Conservation (phyloP, 2,888 invertebrate genomes). For the Lapara coniferarum region DNA sequence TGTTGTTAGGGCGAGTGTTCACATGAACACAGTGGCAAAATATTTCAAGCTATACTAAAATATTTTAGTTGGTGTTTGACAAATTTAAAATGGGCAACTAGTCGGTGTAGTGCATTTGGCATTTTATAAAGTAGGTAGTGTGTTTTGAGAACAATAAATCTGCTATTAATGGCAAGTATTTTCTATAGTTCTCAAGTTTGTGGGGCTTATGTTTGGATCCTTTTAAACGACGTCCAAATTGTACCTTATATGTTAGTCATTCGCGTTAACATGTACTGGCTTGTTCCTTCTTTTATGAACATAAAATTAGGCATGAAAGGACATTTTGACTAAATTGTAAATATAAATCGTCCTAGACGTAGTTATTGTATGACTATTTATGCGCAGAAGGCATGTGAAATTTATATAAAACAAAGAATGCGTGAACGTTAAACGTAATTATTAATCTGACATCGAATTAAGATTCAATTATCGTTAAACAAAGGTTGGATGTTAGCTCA, state of each 20-base stretch:
- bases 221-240: too few relatives aligned
- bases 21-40: too few relatives aligned
- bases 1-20: too few relatives aligned
- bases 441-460: not conserved
- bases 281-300: constrained; percentile 7
- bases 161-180: too few relatives aligned
- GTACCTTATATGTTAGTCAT: too few relatives aligned
- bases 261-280: not conserved
- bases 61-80: not conserved
- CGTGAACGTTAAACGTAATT: constrained; percentile 2
- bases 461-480: not conserved
- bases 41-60: not conserved
- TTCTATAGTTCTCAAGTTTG: too few relatives aligned
- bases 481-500: not conserved
- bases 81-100: too few relatives aligned
- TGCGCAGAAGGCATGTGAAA: not conserved
- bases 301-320: not conserved
- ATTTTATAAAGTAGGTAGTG: too few relatives aligned
- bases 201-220: too few relatives aligned
- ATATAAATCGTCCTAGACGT: constrained; percentile 5
- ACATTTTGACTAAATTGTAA: not conserved
- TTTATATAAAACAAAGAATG: not conserved
- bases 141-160: too few relatives aligned
- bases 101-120: too few relatives aligned
- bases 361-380: not conserved